Evolutionary conservation across 2,797 vertebrate genomes (phyloP), one percentile per base, ranked within the genome.

Genomic region (Platalea minor): DNA sequence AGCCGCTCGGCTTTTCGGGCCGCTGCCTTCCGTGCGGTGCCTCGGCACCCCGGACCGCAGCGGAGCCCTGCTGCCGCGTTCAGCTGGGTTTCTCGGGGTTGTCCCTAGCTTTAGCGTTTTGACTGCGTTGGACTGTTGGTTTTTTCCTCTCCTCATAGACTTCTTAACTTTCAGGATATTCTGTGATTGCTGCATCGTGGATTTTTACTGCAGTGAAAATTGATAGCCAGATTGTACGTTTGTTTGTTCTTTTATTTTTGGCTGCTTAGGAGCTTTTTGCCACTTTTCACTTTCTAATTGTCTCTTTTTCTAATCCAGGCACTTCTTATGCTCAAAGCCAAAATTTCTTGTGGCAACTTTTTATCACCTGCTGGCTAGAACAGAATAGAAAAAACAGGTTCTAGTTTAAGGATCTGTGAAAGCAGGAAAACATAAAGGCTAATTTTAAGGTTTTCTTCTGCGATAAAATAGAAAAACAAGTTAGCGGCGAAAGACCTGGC

Each of bases 181-280:
- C 79, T 39, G 63, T 14, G 11, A 28, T 41, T 63, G 57, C 85
- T 73, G 61, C 45, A 0, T 23, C 0, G 3, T 13, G 54, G 61
- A 5, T 68, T 95, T 94, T 74, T 63, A 37, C 63, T 77, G 74
- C 50, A 72, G 48, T 29, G 53, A 41, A 41, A 41, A 41, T 35
- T 60, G 43, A 33, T 77, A 64, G 82, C 60, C 89, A 93, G 92
- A 83, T 93, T 91, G 81, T 75, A 73, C 35, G 91, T 85, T 92
- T 79, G 67, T 76, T 95, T 91, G 75, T 89, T 94, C 75, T 73
- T 96, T 92, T 89, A 69, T 77, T 96, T 93, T 91, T 91, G 89
- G 89, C 79, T 95, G 81, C 79, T 84, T 75, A 35, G 19, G n/a
- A 83, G 86, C 33, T 93, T 94, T 92, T 95, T 91, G 70, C 83